Evolutionary conservation across 2,797 vertebrate genomes (phyloP).

Genomic region (Melanotaenia pygmaea): DNA sequence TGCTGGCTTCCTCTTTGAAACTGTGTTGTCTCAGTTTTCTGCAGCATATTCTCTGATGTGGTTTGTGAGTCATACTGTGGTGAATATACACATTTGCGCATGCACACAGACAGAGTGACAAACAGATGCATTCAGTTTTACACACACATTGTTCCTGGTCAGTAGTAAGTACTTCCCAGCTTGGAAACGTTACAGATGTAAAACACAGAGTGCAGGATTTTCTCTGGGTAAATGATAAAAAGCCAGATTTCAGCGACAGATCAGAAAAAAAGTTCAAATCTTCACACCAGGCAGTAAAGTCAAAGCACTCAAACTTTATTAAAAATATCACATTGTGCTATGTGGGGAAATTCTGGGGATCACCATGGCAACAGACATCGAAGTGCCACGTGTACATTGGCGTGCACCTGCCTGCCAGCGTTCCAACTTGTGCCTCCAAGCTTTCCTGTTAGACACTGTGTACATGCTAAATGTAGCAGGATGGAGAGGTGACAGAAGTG

Average conservation of each 20-base stretch:
- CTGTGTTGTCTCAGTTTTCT: conserved; percentile 78
- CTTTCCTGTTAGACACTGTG: conserved; percentile 55
- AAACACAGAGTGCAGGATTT: conserved; percentile 6
- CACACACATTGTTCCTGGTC: conserved; percentile 41
- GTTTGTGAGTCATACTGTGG: conserved; percentile 79
- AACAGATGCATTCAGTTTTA: conserved; percentile 32
- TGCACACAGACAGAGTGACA: conserved; percentile 45
- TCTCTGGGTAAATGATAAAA: conserved; percentile 19
- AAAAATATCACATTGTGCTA: conserved; percentile 71
- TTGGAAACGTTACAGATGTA: conserved; percentile 17
- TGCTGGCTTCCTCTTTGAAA: conserved; percentile 81
- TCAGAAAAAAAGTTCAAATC: conserved; percentile 35
- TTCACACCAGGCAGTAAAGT: conserved; percentile 65
- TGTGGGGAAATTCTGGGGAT: conserved; percentile 73
- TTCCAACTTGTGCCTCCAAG: conserved; percentile 60
- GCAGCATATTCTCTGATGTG: conserved; percentile 77
- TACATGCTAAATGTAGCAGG: conserved; percentile 61
- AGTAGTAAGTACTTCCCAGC: conserved; percentile 43
- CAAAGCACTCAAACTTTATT: conserved; percentile 72
- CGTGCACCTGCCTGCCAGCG: conserved; percentile 69
- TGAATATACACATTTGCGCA: conserved; percentile 74
- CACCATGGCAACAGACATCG: conserved; percentile 82
- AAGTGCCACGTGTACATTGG: conserved; percentile 63
- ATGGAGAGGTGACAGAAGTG: conserved; percentile 48
- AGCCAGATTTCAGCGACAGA: conserved; percentile 24